Evolutionary conservation across 2,888 invertebrate genomes (phyloP), one percentile per base, ranked within the genome.

Genomic region (Acheta domesticus): DNA sequence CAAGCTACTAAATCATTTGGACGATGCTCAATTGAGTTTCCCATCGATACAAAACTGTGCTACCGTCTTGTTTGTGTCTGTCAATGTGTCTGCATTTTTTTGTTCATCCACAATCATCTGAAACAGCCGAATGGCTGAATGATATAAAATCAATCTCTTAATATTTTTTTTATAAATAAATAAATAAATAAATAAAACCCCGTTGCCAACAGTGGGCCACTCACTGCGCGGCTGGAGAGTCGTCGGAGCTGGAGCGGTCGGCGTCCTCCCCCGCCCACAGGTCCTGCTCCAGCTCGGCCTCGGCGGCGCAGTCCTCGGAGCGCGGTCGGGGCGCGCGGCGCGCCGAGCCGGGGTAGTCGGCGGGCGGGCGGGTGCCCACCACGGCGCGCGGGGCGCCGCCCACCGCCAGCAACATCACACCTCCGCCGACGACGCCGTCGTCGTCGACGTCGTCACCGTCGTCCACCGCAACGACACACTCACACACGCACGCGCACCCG

Each of bases 351-450:
- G 62, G 62, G n/a, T 62, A 62, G n/a, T 87, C 88, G 82, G 89
- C 84, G 75, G 86, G 87, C 12, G 88, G 89, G 89, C 83, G 89
- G 86, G 89, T 86, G 79, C 89, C 89, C 49, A 89, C 89, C 82
- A 89, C 88, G 75, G 89, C 88, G 83, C 90, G 87, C 80, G 90
- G 89, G 79, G 86, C 86, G 77, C 87, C 86, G 83, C 90, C 90
- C 84, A 86, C 86, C 78, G 90, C 89, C 86, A 90, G 89, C 88
- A 90, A 81, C 90, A 86, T 90, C 19, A 48, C 74, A 8, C 36
- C 36, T 36, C 36, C n/a, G n/a, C 74, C 48, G 50, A 19, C 12
- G 19, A 20, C 48, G 36, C 78, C 36, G 73, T 1, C 12, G n/a
- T 3, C 36, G 5, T 36, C 36, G n/a, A n/a, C n/a, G 36, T 5